Percentiles rank a stretch among this genome's conserved stretches.
phyloP scores from a whole-genome alignment of 2,888 invertebrate species.

The Eustalomyia histrio region DNA sequence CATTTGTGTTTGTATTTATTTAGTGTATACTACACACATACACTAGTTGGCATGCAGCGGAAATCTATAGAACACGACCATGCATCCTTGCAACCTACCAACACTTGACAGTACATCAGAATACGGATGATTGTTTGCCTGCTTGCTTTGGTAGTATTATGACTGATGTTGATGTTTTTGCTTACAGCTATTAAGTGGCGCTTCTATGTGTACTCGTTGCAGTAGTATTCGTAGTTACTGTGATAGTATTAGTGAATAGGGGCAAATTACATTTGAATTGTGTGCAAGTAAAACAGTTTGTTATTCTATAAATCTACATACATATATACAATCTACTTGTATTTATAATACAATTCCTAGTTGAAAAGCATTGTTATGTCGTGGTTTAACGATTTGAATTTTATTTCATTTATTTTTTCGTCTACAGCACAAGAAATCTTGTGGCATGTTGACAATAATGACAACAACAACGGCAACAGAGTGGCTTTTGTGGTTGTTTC shows the following conservation, averaged over 20 bases:
- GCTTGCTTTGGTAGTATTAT: slow-evolving; percentile 18
- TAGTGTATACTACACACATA: background rate
- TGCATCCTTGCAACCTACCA: slow-evolving; percentile 43
- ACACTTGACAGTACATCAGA: slow-evolving; percentile 28
- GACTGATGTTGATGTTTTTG: slow-evolving; percentile 36
- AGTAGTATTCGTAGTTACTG: slow-evolving; percentile 6
- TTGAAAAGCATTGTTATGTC: slow-evolving; percentile 41
- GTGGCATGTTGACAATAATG: slow-evolving; percentile 2
- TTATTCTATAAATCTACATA: slow-evolving; percentile 2
- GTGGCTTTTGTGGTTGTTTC: slow-evolving; percentile 31
- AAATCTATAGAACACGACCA: slow-evolving; percentile 43
- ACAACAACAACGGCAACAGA: background rate
- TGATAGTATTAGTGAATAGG: slow-evolving; percentile 24
- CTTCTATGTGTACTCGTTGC: slow-evolving; percentile 29
- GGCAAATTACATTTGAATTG: slow-evolving; percentile 60
- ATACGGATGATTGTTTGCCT: slow-evolving; percentile 38
- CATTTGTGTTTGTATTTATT: too few species aligned
- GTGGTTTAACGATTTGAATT: slow-evolving; percentile 48
- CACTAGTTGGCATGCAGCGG: slow-evolving; percentile 40
- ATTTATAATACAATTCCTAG: slow-evolving; percentile 4
- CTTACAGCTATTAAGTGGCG: slow-evolving; percentile 55
- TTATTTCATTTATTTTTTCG: slow-evolving; percentile 11
- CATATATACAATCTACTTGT: slow-evolving; percentile 6
- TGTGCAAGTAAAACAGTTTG: slow-evolving; percentile 24
- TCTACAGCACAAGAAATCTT: slow-evolving; percentile 11